Base-by-base conservation (phyloP, 2,888 invertebrate species). In the Archips xylosteana region DNA sequence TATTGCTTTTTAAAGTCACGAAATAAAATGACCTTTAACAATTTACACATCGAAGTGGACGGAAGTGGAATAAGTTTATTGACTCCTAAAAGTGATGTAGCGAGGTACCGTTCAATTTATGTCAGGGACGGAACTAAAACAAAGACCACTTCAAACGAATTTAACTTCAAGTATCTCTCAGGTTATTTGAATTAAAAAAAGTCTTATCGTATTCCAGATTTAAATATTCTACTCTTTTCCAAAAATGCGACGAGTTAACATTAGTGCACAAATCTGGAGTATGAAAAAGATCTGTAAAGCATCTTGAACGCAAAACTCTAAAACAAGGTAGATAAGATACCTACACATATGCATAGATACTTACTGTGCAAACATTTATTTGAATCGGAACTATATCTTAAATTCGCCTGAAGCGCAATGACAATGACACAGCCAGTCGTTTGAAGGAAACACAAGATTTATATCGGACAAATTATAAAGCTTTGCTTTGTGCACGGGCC, bases 381-480 rank as follows among this genome's bases (percentile, higher is more conserved):
- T 42, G n/a, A 66, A 51, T 71, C 15, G 32, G 47, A n/a, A 36
- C 36, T 60, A n/a, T 66, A 51, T 66, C 61, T 63, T 57, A 63
- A 72, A 65, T 78, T 81, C 76, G 79, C 76, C 78, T 78, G 70
- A 57, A 70, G 54, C 54, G 54, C 9, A 54, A 73, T 77, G 81
- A 82, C 9, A 54, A 73, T 77, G 81, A 82, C 84, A 87, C 86
- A 86, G 82, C 84, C 82, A 81, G 80, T 84, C 86, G 82, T 87
- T 87, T 83, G 83, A 86, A 87, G 85, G 83, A 83, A 83, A 83
- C 85, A 80, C 83, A 83, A 90, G 90, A 91, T 92, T 92, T 92
- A 92, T 92, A 88, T 86, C 85, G 83, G 87, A 86, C 88, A 91
- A 91, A 92, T 93, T 92, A 91, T 92, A 92, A 91, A 90, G 91